Percentiles rank a stretch among this genome's conserved stretches.
Conservation (phyloP, 2,113 vertebrate species). For the Pyrgilauda ruficollis region DNA sequence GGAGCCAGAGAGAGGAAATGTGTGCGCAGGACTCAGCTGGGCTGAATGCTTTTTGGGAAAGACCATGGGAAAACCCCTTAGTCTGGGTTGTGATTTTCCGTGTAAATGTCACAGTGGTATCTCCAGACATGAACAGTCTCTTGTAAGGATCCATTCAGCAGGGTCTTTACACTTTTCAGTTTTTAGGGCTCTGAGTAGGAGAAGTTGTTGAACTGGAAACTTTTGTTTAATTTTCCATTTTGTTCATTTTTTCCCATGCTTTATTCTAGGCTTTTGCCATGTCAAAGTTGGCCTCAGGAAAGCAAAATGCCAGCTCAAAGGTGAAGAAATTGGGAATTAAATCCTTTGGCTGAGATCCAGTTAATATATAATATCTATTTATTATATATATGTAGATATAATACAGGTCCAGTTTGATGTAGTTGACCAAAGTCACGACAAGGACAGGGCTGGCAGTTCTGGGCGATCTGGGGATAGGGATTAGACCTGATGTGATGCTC, state of each 20-base stretch:
- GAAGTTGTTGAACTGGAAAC: background rate
- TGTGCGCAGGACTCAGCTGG: background rate
- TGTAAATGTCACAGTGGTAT: rapidly evolving
- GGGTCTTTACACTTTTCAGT: background rate
- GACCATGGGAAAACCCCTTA: background rate
- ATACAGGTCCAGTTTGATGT: background rate
- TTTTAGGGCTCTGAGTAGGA: background rate
- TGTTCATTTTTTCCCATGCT: background rate
- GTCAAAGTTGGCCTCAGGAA: background rate
- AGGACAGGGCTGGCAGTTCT: background rate
- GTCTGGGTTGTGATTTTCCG: background rate
- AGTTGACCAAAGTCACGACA: background rate
- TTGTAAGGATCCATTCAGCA: background rate
- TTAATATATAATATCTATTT: background rate
- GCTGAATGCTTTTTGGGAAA: background rate
- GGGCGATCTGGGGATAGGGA: background rate
- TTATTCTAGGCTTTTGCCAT: background rate
- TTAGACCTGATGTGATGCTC: background rate
- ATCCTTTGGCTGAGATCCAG: background rate
- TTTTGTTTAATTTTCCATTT: constrained; percentile 31
- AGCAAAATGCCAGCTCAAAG: background rate
- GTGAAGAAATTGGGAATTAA: background rate
- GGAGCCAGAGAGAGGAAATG: background rate
- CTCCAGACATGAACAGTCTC: background rate
- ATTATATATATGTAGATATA: background rate